Evolutionary conservation across 2,888 invertebrate species (phyloP), one percentile per base, ranked within the genome.

Genomic region (Hemithea aestivaria): DNA sequence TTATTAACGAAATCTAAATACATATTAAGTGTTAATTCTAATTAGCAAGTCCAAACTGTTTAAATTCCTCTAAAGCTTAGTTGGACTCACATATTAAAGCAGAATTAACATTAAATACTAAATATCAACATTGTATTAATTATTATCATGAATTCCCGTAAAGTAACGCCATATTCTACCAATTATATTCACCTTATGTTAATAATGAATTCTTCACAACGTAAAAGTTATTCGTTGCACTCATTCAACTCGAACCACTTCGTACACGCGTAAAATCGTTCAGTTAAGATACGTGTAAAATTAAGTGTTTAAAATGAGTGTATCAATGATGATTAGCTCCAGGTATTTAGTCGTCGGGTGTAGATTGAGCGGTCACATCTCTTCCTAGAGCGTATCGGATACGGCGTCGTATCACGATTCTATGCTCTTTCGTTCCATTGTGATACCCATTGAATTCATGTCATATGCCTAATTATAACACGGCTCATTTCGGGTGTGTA

Each of bases 291-390:
- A 84, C 74, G 85, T 84, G 80, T 82, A 79, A 84, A 87, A 87
- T 84, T 76, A 81, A 82, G 79, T 87, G 85, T 87, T 85, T 80
- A 84, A 84, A 87, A 85, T 85, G 65, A 81, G 85, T 87, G 84
- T 87, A 84, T 76, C 73, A 85, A 87, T 85, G 83, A 66, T 87
- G 85, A 87, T 87, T 87, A 81, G 87, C 73, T 76, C 51, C 85
- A 87, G 87, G 85, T 85, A 82, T 85, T 84, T 85, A 84, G 80
- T 53, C 51, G 41, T 44, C 48, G 39, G 38, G 30, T n/a, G n/a
- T n/a, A n/a, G 35, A 51, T 51, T 42, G 42, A 51, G 46, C 23
- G 46, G 51, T 51, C 51, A 51, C 51, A 51, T 48, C 48, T 51
- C 45, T 20, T 46, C 51, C 51, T 51, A 48, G 45, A 45, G 44